phyloP scores from a whole-genome alignment of 2,113 vertebrate genomes.

The Arizona elegans region DNA sequence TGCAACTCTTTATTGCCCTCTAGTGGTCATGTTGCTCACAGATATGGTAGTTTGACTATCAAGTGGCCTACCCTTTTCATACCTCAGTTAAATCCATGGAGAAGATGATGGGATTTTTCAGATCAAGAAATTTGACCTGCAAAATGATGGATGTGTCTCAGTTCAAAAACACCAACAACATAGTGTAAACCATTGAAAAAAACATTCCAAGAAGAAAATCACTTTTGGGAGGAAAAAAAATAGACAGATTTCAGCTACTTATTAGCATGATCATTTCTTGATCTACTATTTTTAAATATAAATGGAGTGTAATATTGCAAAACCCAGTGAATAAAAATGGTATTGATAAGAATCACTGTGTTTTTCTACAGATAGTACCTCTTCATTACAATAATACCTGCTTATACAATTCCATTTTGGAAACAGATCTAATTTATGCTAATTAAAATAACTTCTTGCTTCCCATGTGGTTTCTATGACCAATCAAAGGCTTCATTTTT shows the following conservation, averaged over 20 bases:
- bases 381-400: neutral
- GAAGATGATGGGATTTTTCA: neutral
- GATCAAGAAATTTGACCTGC: neutral
- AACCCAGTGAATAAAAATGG: neutral
- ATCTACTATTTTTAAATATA: neutral
- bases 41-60: neutral
- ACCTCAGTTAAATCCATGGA: neutral
- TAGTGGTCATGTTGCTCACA: neutral
- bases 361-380: neutral
- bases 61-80: neutral
- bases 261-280: neutral
- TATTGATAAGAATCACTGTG: neutral
- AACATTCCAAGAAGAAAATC: neutral
- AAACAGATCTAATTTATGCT: constrained; percentile 7
- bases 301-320: neutral
- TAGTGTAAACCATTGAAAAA: neutral
- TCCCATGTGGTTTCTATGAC: constrained; percentile 25
- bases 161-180: neutral
- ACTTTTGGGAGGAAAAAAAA: neutral
- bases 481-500: neutral
- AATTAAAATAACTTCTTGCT: constrained; percentile 27
- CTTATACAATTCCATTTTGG: neutral
- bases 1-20: neutral
- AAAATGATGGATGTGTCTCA: neutral
- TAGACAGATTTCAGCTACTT: neutral